Evolutionary conservation across 2,113 vertebrate genomes (phyloP).

Genomic region (Actenoides lindsayi): DNA sequence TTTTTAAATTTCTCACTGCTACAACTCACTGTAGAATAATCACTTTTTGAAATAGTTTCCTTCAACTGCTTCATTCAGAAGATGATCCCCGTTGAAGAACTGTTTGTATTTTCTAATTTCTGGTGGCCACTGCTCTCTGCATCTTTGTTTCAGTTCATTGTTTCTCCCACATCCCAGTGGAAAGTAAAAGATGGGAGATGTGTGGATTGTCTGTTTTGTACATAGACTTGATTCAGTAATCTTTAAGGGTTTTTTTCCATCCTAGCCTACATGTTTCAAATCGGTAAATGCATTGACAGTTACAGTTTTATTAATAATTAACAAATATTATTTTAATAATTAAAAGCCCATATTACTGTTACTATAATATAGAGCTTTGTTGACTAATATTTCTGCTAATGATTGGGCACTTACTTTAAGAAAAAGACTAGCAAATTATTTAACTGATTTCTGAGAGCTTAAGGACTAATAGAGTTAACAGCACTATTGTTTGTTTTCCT

Average conservation of each 20-base stretch:
- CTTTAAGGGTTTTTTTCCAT: not conserved
- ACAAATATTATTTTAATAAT: not conserved
- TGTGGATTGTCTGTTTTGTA: not conserved
- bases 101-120: not conserved
- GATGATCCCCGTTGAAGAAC: not conserved
- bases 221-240: not conserved
- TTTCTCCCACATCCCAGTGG: not conserved
- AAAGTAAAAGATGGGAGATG: not conserved
- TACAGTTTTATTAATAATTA: not conserved
- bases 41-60: not conserved
- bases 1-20: not conserved
- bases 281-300: not conserved
- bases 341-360: not conserved
- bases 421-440: not conserved
- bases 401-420: not conserved
- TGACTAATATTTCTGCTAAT: not conserved
- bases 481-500: not conserved
- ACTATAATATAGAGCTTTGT: not conserved
- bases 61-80: not conserved
- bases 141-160: not conserved
- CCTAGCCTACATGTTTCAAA: not conserved
- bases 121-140: not conserved
- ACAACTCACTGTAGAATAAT: not conserved
- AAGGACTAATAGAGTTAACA: not conserved
- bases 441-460: not conserved